Base-by-base conservation (phyloP, 2,113 vertebrate genomes). In the Atlantisia rogersi region DNA sequence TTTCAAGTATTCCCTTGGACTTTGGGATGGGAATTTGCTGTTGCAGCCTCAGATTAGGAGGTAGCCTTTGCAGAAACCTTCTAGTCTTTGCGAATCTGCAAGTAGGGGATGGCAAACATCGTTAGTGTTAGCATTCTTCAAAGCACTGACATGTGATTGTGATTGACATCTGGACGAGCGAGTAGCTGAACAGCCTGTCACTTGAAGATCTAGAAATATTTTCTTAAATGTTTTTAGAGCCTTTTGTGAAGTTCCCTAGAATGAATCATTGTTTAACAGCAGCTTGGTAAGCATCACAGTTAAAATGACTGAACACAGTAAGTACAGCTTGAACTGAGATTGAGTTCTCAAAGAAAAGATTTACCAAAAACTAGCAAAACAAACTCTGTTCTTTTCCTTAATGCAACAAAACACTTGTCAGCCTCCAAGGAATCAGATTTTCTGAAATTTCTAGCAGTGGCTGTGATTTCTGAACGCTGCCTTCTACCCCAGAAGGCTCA, bases 211-310 rank as follows among this genome's bases (percentile, higher is more conserved):
- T 44, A 62, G 19, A 83, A 81, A 5, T 48, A 71, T 42, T 82
- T 88, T 88, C 58, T 62, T 60, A 67, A 15, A n/a, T 70, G 68
- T 60, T 71, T 90, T 84, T 21, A 62, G 63, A 92, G 68, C 35
- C 32, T 88, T 88, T 78, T 90, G 46, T 90, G 52, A 86, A 60
- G 46, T 59, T 86, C 10, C 13, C 63, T 56, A 44, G 76, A 75
- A 94, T 78, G 58, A 92, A 63, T 96, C 35, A 84, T 82, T 93
- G 56, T 86, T 90, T 68, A 78, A 60, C 44, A 78, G 81, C 56
- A 92, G 64, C 62, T 88, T 82, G 56, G 48, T 70, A 96, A 92
- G 75, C 53, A 95, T 10, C 55, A 56, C 4, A 42, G 40, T 76
- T 87, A 52, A 77, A 90, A 55, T 25, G 2, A 79, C 73, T 80